phyloP scores from a whole-genome alignment of 1,140 invertebrate species.

The Brachionus manjavacas region DNA sequence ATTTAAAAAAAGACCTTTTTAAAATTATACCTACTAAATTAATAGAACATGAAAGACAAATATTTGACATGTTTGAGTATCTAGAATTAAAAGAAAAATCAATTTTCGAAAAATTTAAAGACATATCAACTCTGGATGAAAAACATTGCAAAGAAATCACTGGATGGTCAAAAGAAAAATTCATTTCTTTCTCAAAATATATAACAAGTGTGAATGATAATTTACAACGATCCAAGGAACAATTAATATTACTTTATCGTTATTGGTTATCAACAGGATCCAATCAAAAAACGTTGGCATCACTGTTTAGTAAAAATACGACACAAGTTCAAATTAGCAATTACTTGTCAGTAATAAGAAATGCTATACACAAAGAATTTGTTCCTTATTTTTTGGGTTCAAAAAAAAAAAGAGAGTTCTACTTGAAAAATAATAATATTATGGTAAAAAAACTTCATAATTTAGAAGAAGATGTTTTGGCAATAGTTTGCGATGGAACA shows the following conservation, averaged over 20 bases:
- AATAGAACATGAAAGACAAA: not conserved
- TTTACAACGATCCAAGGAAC: not conserved
- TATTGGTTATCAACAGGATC: slow-evolving; percentile 10
- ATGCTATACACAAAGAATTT: not conserved
- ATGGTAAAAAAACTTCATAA: not conserved
- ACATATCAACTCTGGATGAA: not conserved
- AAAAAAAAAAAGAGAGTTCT: not conserved
- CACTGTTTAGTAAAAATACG: not conserved
- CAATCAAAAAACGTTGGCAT: not conserved
- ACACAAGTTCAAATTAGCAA: not conserved
- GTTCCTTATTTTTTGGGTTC: slow-evolving; percentile 8
- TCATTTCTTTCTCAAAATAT: not conserved
- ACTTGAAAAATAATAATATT: slow-evolving; percentile 19
- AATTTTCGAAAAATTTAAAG: slow-evolving; percentile 6
- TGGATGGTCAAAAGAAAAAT: slow-evolving; percentile 23
- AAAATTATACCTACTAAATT: not conserved
- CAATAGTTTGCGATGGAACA: slow-evolving; percentile 5
- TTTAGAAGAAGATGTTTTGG: not conserved
- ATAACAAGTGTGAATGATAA: not conserved
- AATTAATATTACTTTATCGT: slow-evolving; percentile 1
- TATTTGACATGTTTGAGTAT: not conserved
- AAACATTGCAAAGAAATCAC: not conserved
- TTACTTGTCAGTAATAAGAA: not conserved
- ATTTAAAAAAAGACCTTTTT: not conserved
- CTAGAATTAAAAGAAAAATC: not conserved